Evolutionary conservation across 2,797 vertebrate genomes (phyloP).

Genomic region (Fundulus diaphanus): DNA sequence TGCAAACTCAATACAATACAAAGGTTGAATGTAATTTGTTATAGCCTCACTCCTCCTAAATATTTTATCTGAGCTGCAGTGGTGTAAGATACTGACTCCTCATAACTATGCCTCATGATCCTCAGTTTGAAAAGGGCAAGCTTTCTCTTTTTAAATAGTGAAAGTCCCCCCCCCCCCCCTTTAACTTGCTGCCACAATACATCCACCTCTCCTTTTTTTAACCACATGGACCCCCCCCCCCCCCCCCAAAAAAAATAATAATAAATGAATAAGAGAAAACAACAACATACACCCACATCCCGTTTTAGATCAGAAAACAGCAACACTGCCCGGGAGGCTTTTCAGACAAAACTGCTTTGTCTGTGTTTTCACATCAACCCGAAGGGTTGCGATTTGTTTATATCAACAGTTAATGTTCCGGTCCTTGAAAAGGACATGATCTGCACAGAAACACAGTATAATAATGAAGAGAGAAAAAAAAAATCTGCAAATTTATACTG

Average conservation of each 20-base stretch:
- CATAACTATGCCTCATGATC: not conserved
- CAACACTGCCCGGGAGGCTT: slow-evolving; percentile 5
- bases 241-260: too few species aligned
- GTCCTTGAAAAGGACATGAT: slow-evolving; percentile 9
- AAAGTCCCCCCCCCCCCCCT: slow-evolving; percentile 17
- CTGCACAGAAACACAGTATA: not conserved
- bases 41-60: too few species aligned
- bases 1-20: too few species aligned
- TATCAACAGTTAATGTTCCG: slow-evolving; percentile 36
- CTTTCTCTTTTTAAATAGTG: not conserved
- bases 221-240: too few species aligned
- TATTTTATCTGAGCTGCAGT: too few species aligned
- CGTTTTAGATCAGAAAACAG: slow-evolving; percentile 31
- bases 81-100: not conserved
- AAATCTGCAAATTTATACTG: slow-evolving; percentile 1
- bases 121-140: not conserved
- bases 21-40: too few species aligned
- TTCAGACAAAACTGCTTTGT: slow-evolving; percentile 45
- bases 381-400: slow-evolving; percentile 42
- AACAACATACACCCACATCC: slow-evolving; percentile 11
- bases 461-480: not conserved
- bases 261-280: too few species aligned
- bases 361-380: slow-evolving; percentile 46
- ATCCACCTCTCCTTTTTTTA: slow-evolving; percentile 10
- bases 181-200: slow-evolving; percentile 9